A percentile compares a stretch with the other conserved stretches of the same genome.
phyloP scores from a whole-genome alignment of 2,113 vertebrate species.

The Felis chaus region DNA sequence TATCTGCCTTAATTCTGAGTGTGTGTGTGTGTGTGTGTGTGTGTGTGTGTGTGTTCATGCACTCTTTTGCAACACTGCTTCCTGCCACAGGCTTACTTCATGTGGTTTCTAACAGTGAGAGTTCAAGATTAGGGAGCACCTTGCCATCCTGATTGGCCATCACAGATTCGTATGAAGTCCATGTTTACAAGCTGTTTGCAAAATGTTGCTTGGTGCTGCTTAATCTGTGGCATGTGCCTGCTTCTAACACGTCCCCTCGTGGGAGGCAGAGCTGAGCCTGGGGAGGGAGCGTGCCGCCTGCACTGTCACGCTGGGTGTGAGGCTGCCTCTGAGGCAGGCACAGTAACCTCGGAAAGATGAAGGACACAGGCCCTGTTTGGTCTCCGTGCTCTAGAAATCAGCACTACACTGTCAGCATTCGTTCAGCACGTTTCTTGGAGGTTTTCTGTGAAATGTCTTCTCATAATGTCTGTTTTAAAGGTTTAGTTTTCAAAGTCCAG shows the following conservation, averaged over 20 bases:
- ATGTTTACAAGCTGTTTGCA: conserved; percentile 69
- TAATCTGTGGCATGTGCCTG: conserved; percentile 36
- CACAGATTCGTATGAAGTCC: not conserved
- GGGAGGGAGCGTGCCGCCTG: not conserved
- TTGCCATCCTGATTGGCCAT: not conserved
- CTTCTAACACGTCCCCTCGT: not conserved
- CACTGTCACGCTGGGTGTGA: not conserved
- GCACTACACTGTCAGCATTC: not conserved
- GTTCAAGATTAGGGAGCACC: not conserved
- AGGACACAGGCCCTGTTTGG: not conserved
- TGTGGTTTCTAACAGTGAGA: not conserved
- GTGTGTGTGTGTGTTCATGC: no score
- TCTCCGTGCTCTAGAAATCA: not conserved
- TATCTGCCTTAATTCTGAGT: not conserved
- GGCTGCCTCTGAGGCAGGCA: not conserved
- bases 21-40: not conserved
- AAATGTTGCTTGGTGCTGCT: conserved; percentile 68
- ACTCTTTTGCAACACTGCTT: not conserved
- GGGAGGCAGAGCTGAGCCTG: not conserved
- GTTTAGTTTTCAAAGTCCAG: not conserved
- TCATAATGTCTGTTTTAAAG: not conserved
- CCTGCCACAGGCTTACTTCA: not conserved
- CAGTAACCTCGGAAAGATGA: not conserved
- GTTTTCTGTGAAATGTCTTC: not conserved
- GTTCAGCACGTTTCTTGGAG: not conserved